These are phyloP conservation scores for Anguilla pacifica DNA, from an alignment of 2,797 vertebrate genomes.

Conservation along the genomic window DNA sequence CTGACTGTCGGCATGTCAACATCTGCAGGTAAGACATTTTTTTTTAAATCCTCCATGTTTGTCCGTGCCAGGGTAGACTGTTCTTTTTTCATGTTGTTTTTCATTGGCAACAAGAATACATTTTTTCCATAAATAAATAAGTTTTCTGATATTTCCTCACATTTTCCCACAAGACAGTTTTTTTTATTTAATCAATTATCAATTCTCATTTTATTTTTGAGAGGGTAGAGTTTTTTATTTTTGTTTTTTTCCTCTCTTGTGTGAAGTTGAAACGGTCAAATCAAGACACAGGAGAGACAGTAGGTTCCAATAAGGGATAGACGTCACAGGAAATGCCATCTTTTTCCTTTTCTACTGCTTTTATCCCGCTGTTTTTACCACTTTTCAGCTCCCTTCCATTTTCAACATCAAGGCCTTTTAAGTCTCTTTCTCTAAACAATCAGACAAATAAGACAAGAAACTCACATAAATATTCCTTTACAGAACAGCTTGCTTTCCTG, in stretches of 20 bases:
- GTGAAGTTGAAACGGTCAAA: constrained; percentile 51
- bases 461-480: constrained; percentile 71
- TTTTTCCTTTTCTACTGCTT: constrained; percentile 56
- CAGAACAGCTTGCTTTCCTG: constrained; percentile 57
- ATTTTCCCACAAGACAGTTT: constrained; percentile 40
- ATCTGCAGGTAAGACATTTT: neutral
- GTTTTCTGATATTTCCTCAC: constrained; percentile 44
- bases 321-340: constrained; percentile 59
- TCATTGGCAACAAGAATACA: constrained; percentile 7
- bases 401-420: constrained; percentile 62
- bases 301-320: constrained; percentile 56
- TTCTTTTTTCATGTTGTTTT: constrained; percentile 17
- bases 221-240: constrained; percentile 47
- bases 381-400: constrained; percentile 48
- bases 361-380: constrained; percentile 51
- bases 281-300: constrained; percentile 43
- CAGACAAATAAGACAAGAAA: constrained; percentile 71
- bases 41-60: constrained; percentile 31
- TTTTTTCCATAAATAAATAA: constrained; percentile 28
- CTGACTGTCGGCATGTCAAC: constrained; percentile 52
- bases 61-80: constrained; percentile 38
- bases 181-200: constrained; percentile 22
- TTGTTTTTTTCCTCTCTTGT: constrained; percentile 46
- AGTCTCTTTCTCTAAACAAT: constrained; percentile 66
- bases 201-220: constrained; percentile 46